A percentile compares a stretch with the other conserved stretches of the same genome.
These are phyloP conservation scores for Parotocinclus haroldoi DNA, from an alignment of 2,797 vertebrate genomes.

Conservation along the genomic window DNA sequence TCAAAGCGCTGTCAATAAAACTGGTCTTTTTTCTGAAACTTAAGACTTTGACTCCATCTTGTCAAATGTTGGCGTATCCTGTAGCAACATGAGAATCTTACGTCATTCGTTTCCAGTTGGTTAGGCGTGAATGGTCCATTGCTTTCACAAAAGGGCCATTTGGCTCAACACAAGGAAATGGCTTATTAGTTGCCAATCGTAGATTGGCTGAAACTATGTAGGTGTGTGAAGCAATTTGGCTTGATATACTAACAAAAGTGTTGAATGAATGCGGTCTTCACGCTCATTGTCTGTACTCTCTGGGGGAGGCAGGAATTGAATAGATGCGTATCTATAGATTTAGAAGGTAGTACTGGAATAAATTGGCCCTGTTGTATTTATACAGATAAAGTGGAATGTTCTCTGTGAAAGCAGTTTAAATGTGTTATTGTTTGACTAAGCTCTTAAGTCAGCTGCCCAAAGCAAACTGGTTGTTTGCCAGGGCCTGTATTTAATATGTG, in stretches of 20 bases:
- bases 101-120: background rate
- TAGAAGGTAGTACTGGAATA: constrained; percentile 5
- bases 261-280: constrained; percentile 6
- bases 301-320: constrained; percentile 2
- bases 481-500: no score
- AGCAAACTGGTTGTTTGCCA: no score
- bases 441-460: background rate
- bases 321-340: constrained; percentile 19
- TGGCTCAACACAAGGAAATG: constrained; percentile 8
- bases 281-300: background rate
- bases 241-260: constrained; percentile 10
- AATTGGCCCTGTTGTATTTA: constrained; percentile 20
- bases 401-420: constrained; percentile 12
- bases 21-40: no score
- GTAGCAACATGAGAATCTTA: constrained; percentile 20
- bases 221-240: constrained; percentile 14
- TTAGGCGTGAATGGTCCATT: constrained; percentile 30
- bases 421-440: constrained; percentile 9
- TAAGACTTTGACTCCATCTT: no score
- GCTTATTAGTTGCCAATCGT: constrained; percentile 1
- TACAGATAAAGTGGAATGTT: constrained; percentile 18
- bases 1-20: background rate
- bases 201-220: constrained; percentile 1
- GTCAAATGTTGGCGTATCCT: no score
- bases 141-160: constrained; percentile 26